Conservation (phyloP, 1,140 invertebrate species). For the Drosophila kepulauana region DNA sequence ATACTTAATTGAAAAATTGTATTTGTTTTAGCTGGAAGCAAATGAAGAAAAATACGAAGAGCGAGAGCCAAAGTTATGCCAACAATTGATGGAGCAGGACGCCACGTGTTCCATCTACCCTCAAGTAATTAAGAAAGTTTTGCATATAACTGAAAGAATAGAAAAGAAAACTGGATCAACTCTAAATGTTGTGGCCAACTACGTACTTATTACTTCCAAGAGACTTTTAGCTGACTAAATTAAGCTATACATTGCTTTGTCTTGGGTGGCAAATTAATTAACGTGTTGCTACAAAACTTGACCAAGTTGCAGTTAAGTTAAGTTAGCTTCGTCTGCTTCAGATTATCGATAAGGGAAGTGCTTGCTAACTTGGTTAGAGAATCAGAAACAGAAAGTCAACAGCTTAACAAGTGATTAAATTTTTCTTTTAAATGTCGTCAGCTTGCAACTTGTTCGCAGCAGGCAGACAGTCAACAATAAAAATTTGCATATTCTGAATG, state of each 20-base stretch:
- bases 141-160: conserved; percentile 47
- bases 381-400: not conserved
- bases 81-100: conserved; percentile 1
- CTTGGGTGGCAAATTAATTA: conserved; percentile 17
- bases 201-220: not conserved
- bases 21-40: conserved; percentile 47
- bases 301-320: conserved; percentile 8
- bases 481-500: conserved; percentile 61
- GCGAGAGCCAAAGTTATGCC: conserved; percentile 50
- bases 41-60: conserved; percentile 34
- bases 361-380: not conserved
- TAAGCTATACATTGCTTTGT: not conserved
- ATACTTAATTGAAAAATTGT: conserved; percentile 61
- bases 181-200: conserved; percentile 12
- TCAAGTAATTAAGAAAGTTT: conserved; percentile 78
- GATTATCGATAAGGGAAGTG: not conserved
- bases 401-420: conserved; percentile 18
- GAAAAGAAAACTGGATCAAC: not conserved
- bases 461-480: conserved; percentile 34
- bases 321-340: not conserved
- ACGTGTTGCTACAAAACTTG: not conserved
- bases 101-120: not conserved
- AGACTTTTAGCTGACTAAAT: not conserved
- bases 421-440: conserved; percentile 3
- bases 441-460: conserved; percentile 4